Conservation (phyloP, 1,140 invertebrate genomes). For the Drosophila novamexicana region DNA sequence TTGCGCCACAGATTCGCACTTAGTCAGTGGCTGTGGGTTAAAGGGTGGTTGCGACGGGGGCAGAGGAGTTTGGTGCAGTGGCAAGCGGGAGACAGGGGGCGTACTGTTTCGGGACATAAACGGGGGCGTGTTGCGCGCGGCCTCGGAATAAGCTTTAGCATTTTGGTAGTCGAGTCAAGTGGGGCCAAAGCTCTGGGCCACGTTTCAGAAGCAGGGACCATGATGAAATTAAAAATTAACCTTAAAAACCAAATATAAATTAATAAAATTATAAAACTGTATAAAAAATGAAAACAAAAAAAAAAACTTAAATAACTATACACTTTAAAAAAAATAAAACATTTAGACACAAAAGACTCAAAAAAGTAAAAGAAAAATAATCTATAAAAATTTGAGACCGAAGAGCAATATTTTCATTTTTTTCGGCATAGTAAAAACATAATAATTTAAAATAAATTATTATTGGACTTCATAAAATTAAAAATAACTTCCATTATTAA, state of each 20-base stretch:
- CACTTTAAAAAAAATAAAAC: neutral
- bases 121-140: conserved; percentile 71
- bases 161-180: conserved; percentile 54
- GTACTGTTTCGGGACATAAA: conserved; percentile 69
- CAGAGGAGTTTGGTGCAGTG: neutral
- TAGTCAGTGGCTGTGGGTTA: conserved; percentile 67
- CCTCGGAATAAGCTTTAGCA: conserved; percentile 70
- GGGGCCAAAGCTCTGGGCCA: conserved; percentile 28
- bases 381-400: too few relatives aligned
- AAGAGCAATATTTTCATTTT: too few relatives aligned
- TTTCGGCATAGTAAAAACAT: too few relatives aligned
- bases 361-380: neutral
- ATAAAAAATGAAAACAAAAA: neutral
- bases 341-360: neutral
- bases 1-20: conserved; percentile 82
- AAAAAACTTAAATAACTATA: neutral
- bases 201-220: conserved; percentile 30
- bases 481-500: neutral
- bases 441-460: too few relatives aligned
- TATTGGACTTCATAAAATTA: too few relatives aligned
- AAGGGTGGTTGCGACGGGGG: neutral
- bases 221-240: conserved; percentile 10
- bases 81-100: conserved; percentile 25
- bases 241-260: conserved; percentile 5
- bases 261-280: neutral